Evolutionary conservation across 2,113 vertebrate species (phyloP).

Genomic region (Myrmophylax atrothorax): DNA sequence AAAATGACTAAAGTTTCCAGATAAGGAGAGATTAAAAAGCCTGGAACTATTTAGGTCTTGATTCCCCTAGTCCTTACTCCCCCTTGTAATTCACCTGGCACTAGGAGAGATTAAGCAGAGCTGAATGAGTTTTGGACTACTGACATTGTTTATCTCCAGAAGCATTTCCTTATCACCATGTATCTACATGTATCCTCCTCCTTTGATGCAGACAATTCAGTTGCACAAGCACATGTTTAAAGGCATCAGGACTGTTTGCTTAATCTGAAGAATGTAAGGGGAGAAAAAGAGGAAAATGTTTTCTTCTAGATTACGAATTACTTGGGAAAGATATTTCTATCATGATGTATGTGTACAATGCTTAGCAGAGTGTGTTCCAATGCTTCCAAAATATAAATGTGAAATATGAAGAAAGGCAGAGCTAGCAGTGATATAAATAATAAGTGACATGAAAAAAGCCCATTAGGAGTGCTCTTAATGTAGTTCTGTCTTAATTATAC

Average conservation of each 20-base stretch:
- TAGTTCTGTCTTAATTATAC: conserved; percentile 41
- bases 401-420: background rate
- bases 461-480: conserved; percentile 31
- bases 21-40: background rate
- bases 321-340: background rate
- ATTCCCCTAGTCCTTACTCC: background rate
- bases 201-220: background rate
- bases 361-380: background rate
- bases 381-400: background rate
- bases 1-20: background rate
- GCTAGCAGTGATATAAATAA: background rate
- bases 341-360: background rate
- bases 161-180: background rate
- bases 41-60: background rate
- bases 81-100: background rate
- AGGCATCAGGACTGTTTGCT: background rate
- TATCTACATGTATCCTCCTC: background rate
- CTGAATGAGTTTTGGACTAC: background rate
- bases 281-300: background rate
- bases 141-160: background rate
- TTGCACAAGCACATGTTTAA: background rate
- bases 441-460: conserved; percentile 19
- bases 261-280: background rate
- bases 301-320: background rate
- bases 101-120: background rate